These are phyloP conservation scores for Drosophila parvula DNA, from an alignment of 1,140 invertebrate genomes.

Conservation along the genomic window DNA sequence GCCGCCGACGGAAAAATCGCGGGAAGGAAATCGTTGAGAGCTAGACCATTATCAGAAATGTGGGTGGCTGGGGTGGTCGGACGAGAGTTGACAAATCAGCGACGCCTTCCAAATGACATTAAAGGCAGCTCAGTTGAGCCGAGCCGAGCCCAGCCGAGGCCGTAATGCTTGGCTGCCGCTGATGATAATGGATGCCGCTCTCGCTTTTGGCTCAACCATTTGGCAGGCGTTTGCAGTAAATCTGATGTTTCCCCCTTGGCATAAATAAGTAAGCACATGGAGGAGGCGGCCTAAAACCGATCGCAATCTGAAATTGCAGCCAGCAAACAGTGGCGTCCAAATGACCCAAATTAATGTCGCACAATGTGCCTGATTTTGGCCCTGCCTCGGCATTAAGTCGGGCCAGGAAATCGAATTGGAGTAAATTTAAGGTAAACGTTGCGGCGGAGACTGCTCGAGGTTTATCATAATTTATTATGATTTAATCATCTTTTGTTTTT, in stretches of 20 bases:
- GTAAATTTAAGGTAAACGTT: background rate
- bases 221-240: slow-evolving; percentile 60
- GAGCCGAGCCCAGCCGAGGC: slow-evolving; percentile 32
- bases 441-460: background rate
- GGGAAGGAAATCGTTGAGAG: slow-evolving; percentile 72
- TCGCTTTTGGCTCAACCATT: slow-evolving; percentile 46
- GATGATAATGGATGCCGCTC: slow-evolving; percentile 54
- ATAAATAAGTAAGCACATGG: slow-evolving; percentile 60
- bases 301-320: slow-evolving; percentile 65
- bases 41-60: slow-evolving; percentile 57
- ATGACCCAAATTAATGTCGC: slow-evolving; percentile 66
- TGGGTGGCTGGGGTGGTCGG: background rate
- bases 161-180: slow-evolving; percentile 63
- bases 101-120: slow-evolving; percentile 65
- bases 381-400: slow-evolving; percentile 3
- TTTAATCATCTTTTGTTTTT: too few species aligned
- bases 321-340: slow-evolving; percentile 35
- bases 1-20: slow-evolving; percentile 36
- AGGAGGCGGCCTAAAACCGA: slow-evolving; percentile 25
- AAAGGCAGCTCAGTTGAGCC: slow-evolving; percentile 42
- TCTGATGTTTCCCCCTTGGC: slow-evolving; percentile 60
- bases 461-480: too few species aligned
- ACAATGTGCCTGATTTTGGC: slow-evolving; percentile 50
- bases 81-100: slow-evolving; percentile 73
- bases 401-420: background rate